phyloP scores from a whole-genome alignment of 2,797 vertebrate genomes.

The Sternarchorhynchus goeldii region DNA sequence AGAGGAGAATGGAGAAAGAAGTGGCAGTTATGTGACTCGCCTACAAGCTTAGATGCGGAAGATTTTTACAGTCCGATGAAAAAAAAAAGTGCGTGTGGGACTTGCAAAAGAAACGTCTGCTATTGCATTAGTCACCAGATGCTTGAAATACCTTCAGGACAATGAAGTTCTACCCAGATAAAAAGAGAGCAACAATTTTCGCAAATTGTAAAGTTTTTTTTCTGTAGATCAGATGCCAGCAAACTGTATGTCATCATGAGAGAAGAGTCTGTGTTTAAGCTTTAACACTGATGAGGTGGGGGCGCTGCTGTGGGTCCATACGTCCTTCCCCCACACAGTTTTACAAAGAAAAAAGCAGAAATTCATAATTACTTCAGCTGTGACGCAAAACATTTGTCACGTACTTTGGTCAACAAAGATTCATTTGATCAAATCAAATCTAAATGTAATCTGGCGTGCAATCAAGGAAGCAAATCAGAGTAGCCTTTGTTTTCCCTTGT shows the following conservation, averaged over 20 bases:
- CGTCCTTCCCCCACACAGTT: background rate
- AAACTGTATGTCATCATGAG: constrained; percentile 4
- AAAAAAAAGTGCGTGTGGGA: background rate
- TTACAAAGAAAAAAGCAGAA: background rate
- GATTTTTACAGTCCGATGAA: background rate
- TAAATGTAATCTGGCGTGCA: constrained; percentile 17
- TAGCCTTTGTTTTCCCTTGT: constrained; percentile 39
- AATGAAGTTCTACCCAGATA: constrained; percentile 13
- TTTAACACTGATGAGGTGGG: constrained; percentile 1
- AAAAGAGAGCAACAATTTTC: background rate
- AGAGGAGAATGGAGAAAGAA: constrained; percentile 54
- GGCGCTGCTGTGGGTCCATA: background rate
- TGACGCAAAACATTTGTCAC: constrained; percentile 33
- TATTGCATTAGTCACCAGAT: constrained; percentile 10
- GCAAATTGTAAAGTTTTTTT: background rate
- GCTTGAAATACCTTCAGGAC: constrained; percentile 8
- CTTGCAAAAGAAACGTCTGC: constrained; percentile 23
- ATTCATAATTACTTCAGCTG: constrained; percentile 19
- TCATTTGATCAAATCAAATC: constrained; percentile 25
- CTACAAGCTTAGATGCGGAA: background rate
- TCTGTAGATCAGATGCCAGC: background rate
- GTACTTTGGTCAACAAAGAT: constrained; percentile 38
- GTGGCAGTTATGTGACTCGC: background rate
- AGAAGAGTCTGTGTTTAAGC: background rate
- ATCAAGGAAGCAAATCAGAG: constrained; percentile 1